These are phyloP conservation scores for Pristionchus fissidentatus DNA, from an alignment of 2,888 invertebrate species.

Conservation along the genomic window DNA sequence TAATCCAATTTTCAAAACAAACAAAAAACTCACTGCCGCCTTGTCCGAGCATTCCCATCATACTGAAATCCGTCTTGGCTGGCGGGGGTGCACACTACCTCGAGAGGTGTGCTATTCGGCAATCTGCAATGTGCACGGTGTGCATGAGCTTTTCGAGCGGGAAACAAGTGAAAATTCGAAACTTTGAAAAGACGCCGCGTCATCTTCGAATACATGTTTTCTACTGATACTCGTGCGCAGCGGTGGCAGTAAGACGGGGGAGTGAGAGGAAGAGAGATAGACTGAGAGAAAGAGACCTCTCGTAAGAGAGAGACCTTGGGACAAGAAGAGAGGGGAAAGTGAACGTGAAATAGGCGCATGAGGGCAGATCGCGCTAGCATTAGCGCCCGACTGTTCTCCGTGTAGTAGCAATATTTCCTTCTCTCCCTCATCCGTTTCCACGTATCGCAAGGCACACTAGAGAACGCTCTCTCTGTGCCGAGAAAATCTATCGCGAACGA, in stretches of 20 bases:
- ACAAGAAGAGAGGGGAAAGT: not conserved
- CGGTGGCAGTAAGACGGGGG: not conserved
- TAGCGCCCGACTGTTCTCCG: no score
- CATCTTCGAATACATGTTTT: not conserved
- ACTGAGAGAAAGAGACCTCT: not conserved
- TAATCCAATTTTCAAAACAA: no score
- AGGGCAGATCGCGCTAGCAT: no score
- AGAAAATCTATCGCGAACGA: no score
- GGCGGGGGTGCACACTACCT: conserved; percentile 22
- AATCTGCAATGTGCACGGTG: not conserved
- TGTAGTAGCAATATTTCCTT: no score
- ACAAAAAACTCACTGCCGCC: no score
- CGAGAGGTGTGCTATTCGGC: conserved; percentile 35
- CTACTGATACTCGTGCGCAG: conserved; percentile 9
- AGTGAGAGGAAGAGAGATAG: not conserved
- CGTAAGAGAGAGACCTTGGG: not conserved
- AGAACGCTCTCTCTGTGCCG: no score
- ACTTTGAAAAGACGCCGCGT: not conserved
- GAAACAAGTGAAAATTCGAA: not conserved
- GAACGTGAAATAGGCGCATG: no score
- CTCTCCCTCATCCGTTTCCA: no score
- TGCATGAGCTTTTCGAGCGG: no score
- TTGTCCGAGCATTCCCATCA: conserved; percentile 41
- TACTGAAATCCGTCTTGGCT: conserved; percentile 20
- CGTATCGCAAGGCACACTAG: no score